phyloP scores from a whole-genome alignment of 2,797 vertebrate species.

The Rallus crepitans region DNA sequence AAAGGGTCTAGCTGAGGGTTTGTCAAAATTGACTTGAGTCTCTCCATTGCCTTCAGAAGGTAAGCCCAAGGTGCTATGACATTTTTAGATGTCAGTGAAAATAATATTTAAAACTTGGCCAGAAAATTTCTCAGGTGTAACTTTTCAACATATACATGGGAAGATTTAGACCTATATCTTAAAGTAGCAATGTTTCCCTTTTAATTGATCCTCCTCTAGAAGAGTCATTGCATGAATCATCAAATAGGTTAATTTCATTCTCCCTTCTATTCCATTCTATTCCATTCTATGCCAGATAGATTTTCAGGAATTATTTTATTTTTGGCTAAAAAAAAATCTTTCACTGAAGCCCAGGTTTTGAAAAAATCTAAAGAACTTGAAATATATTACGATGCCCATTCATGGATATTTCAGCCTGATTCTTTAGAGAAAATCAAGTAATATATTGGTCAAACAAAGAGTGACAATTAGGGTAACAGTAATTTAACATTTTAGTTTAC shows the following conservation, averaged over 20 bases:
- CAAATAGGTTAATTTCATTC: neutral
- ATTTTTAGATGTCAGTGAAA: constrained; percentile 17
- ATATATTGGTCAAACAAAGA: neutral
- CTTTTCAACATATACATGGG: neutral
- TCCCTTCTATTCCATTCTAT: neutral
- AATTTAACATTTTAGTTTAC: neutral
- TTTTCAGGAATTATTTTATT: neutral
- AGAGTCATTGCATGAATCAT: neutral
- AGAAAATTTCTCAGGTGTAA: neutral
- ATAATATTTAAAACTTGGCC: neutral
- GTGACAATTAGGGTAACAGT: neutral
- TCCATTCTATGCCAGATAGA: neutral
- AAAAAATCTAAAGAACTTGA: neutral
- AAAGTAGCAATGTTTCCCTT: neutral
- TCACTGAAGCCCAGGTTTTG: neutral
- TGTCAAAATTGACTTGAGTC: neutral
- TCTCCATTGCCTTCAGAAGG: neutral
- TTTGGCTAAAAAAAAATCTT: neutral
- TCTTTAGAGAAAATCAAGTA: neutral
- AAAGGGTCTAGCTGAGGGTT: neutral
- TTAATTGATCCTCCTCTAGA: neutral
- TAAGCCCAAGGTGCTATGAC: neutral
- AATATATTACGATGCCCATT: neutral
- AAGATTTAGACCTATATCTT: neutral
- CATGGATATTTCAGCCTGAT: neutral